Evolutionary conservation across 2,113 vertebrate genomes (phyloP).

Genomic region (Rana temporaria): DNA sequence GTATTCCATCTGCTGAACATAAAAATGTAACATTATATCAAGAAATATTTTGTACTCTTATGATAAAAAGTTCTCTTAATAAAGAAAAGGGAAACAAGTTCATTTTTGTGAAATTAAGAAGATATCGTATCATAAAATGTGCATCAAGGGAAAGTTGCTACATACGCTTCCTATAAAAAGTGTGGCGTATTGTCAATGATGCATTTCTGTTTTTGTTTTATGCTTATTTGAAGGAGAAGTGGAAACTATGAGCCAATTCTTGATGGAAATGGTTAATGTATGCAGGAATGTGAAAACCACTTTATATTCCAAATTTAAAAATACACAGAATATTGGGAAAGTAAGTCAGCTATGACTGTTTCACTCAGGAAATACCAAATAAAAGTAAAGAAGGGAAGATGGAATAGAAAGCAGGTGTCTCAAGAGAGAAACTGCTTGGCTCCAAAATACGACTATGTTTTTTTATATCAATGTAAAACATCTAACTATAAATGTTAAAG

Average conservation of each 20-base stretch:
- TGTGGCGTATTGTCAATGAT: not conserved
- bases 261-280: conserved; percentile 42
- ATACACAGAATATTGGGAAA: conserved; percentile 39
- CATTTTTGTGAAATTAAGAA: conserved; percentile 36
- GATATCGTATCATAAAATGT: conserved; percentile 23
- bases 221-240: conserved; percentile 14
- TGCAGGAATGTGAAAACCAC: conserved; percentile 34
- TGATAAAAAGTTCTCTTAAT: conserved; percentile 31
- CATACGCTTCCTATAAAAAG: conserved; percentile 17
- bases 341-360: conserved; percentile 46
- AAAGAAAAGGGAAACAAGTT: conserved; percentile 20
- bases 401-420: conserved; percentile 41
- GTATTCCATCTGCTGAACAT: conserved; percentile 54
- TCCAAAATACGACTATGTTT: conserved; percentile 2
- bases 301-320: conserved; percentile 41
- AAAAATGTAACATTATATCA: conserved; percentile 46
- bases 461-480: not conserved
- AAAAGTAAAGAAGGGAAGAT: conserved; percentile 31
- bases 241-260: not conserved
- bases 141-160: conserved; percentile 18
- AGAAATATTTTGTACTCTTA: conserved; percentile 36
- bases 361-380: conserved; percentile 32
- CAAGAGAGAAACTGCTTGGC: conserved; percentile 3
- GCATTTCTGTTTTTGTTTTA: not conserved
- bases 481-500: not conserved